These are phyloP conservation scores for Egretta garzetta DNA, from an alignment of 2,113 vertebrate species.

Conservation along the genomic window DNA sequence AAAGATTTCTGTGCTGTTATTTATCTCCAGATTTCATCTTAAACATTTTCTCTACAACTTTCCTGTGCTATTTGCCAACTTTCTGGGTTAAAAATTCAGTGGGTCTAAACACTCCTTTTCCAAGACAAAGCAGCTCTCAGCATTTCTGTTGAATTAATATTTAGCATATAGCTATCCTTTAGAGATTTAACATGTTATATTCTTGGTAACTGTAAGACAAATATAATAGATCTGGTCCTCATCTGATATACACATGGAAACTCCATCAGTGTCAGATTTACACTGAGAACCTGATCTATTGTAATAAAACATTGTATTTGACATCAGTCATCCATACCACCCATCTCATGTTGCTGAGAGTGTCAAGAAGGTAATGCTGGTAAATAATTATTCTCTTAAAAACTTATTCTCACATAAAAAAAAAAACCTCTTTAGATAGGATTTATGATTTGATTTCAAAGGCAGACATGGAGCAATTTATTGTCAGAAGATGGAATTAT, in stretches of 20 bases:
- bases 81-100: not conserved
- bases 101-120: not conserved
- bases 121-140: not conserved
- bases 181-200: not conserved
- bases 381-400: not conserved
- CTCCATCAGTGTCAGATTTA: not conserved
- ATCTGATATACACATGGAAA: not conserved
- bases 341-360: not conserved
- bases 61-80: not conserved
- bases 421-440: not conserved
- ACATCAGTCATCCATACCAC: not conserved
- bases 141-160: not conserved
- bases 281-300: not conserved
- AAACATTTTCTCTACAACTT: not conserved
- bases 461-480: not conserved
- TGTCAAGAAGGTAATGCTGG: not conserved
- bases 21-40: not conserved
- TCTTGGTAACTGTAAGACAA: not conserved
- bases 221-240: not conserved
- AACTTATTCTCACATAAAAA: not conserved
- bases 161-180: not conserved
- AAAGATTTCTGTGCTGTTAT: not conserved
- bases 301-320: not conserved
- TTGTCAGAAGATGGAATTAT: not conserved
- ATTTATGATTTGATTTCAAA: not conserved